These are phyloP conservation scores for Drosophila cognata DNA, from an alignment of 2,888 invertebrate species.

Conservation along the genomic window DNA sequence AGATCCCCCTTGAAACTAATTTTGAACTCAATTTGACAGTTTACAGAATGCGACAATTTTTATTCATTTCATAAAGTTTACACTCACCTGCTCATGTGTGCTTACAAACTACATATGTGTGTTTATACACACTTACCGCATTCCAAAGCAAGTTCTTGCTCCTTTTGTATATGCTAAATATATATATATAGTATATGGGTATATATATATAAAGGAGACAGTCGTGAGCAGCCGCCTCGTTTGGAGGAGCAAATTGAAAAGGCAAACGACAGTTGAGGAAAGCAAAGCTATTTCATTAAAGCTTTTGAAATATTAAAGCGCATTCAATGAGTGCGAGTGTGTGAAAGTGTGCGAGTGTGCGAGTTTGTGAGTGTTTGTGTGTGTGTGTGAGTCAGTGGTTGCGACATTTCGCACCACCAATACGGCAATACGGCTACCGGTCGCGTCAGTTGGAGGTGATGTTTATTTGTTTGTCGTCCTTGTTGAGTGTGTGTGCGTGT, in stretches of 20 bases:
- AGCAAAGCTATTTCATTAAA: constrained; percentile 78
- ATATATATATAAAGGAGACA: constrained; percentile 4
- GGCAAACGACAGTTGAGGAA: constrained; percentile 55
- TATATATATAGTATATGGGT: neutral
- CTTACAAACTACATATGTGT: neutral
- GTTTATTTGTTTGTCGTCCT: constrained; percentile 47
- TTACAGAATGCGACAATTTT: constrained; percentile 61
- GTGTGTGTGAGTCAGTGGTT: constrained; percentile 22
- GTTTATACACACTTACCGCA: constrained; percentile 3
- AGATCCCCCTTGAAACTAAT: constrained; percentile 54
- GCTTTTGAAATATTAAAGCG: constrained; percentile 76
- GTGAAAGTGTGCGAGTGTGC: constrained; percentile 6
- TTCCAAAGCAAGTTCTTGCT: constrained; percentile 1
- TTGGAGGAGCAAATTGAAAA: constrained; percentile 67
- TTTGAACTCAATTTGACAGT: constrained; percentile 52
- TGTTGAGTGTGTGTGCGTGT: constrained; percentile 24
- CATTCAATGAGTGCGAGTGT: constrained; percentile 56
- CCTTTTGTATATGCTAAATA: constrained; percentile 6
- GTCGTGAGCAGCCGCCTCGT: constrained; percentile 14
- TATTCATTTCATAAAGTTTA: constrained; percentile 55
- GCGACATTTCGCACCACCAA: constrained; percentile 22
- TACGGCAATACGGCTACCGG: constrained; percentile 2
- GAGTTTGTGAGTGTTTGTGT: constrained; percentile 6
- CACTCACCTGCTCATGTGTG: constrained; percentile 22
- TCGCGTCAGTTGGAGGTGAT: constrained; percentile 38